Evolutionary conservation across 1,140 invertebrate species (phyloP), one percentile per base, ranked within the genome.

Genomic region (Drosophila triauraria): DNA sequence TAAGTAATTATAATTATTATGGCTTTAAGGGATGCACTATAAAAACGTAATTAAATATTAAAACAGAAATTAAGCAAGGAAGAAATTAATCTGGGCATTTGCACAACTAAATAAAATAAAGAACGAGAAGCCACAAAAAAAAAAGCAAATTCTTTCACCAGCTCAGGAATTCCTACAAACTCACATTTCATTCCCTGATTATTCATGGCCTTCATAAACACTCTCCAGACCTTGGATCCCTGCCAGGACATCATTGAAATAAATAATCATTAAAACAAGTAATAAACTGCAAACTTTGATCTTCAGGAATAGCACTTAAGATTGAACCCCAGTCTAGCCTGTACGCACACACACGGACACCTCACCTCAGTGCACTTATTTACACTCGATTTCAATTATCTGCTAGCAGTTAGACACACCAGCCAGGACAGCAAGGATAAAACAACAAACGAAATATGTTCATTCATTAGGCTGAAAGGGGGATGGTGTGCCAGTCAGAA

Each of bases 381-480:
- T 78, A 83, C 83, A 87, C 80, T 78, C 69, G 65, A 88, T 83
- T 74, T 87, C 84, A 87, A 87, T 87, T 84, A 88, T 88, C 80
- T 80, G 72, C 69, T 84, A 68, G 71, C 82, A 88, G 80, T 83
- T 82, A 43, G 71, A 75, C 48, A 75, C 58, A 75, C 63, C 74
- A 51, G 54, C 60, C 60, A 30, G 27, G 27, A 4, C 6, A 7
- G 62, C 70, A 76, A 65, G 62, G 69, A 71, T 81, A 72, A 64
- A 63, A 54, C 35, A 56, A 38, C 46, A 59, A 12, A 38, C 38
- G 38, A 74, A 74, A 74, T 74, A 74, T 74, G 67, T 72, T 72
- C 67, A 72, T 72, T 71, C 69, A 72, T 72, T 72, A 72, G 17
- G 48, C 53, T 25, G 32, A 23, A 38, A 30, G 46, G 68, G 46